phyloP scores from a whole-genome alignment of 1,140 invertebrate species.

The Phthorimaea operculella region DNA sequence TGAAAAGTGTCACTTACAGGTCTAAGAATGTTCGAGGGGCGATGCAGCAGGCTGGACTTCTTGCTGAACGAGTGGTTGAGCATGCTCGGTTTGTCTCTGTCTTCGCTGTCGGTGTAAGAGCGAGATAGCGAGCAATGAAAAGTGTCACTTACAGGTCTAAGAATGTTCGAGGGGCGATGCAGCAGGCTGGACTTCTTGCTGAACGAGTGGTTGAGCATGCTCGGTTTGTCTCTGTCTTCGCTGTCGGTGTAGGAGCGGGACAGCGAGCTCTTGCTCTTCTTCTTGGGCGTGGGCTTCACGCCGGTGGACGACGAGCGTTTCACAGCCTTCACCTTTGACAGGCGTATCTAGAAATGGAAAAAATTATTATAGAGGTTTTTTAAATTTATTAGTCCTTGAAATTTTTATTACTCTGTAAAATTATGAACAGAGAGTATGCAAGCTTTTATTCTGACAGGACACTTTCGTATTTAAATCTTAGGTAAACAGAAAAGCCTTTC shows the following conservation, averaged over 20 bases:
- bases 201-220: conserved; percentile 69
- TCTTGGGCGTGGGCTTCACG: conserved; percentile 37
- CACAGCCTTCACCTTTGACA: conserved; percentile 58
- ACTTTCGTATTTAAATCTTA: too few species aligned
- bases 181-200: conserved; percentile 70
- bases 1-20: conserved; percentile 69
- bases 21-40: conserved; percentile 74
- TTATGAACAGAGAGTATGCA: too few species aligned
- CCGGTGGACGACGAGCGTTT: conserved; percentile 50
- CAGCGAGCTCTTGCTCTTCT: conserved; percentile 44
- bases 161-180: conserved; percentile 74
- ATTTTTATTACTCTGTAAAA: too few species aligned
- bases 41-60: conserved; percentile 71
- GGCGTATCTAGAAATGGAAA: conserved; percentile 61
- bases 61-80: conserved; percentile 70
- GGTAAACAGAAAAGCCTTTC: too few species aligned
- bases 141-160: conserved; percentile 73
- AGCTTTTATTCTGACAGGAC: too few species aligned
- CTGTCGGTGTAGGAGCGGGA: conserved; percentile 43
- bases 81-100: conserved; percentile 60
- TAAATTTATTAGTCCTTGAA: too few species aligned
- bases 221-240: conserved; percentile 45
- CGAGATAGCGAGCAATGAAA: conserved; percentile 21
- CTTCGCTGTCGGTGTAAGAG: conserved; percentile 40
- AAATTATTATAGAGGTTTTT: neutral